These are phyloP conservation scores for Gastrophysa polygoni DNA, from an alignment of 2,888 invertebrate species.

Conservation along the genomic window DNA sequence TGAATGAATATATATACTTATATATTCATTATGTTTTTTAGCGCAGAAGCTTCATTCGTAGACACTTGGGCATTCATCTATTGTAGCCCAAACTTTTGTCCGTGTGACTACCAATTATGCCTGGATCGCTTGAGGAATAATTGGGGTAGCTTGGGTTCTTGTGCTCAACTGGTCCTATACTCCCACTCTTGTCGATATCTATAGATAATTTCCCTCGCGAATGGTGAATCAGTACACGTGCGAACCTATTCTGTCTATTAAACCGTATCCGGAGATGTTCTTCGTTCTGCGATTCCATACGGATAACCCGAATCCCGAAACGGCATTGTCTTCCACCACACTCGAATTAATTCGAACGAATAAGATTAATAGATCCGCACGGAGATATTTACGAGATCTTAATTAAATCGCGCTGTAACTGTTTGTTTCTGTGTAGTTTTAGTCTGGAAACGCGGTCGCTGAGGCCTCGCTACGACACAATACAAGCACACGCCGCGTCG, in stretches of 20 bases:
- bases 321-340: conserved; percentile 37
- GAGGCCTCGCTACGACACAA: neutral
- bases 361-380: conserved; percentile 44
- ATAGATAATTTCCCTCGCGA: too few species aligned
- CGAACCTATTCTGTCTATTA: conserved; percentile 24
- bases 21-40: too few species aligned
- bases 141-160: too few species aligned
- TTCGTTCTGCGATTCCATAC: conserved; percentile 15
- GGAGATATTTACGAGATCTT: conserved; percentile 42
- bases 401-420: conserved; percentile 37
- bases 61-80: too few species aligned
- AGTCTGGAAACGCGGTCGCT: conserved; percentile 2
- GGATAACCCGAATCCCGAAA: conserved; percentile 30
- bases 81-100: too few species aligned
- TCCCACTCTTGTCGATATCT: too few species aligned
- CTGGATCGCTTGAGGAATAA: too few species aligned
- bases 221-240: conserved; percentile 26
- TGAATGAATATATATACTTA: too few species aligned
- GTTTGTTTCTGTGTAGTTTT: conserved; percentile 31
- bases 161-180: too few species aligned
- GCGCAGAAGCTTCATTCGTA: too few species aligned
- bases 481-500: neutral
- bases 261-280: neutral
- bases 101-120: too few species aligned
- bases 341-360: conserved; percentile 43